Percentiles rank a stretch among this genome's conserved stretches.
These are phyloP conservation scores for Clarias macrocephalus DNA, from an alignment of 2,113 vertebrate species.

Conservation along the genomic window DNA sequence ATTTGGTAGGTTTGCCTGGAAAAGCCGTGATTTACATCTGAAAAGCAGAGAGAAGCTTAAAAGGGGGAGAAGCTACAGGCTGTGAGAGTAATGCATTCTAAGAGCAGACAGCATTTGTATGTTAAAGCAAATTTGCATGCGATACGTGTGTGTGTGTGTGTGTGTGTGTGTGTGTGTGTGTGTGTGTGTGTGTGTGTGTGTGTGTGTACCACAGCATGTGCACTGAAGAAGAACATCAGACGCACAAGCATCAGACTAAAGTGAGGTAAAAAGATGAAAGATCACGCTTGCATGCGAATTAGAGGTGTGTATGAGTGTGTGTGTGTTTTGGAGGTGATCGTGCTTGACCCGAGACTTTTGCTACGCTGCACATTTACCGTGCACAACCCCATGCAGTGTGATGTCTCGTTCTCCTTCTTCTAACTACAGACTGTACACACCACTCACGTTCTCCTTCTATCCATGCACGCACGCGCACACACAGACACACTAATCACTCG, in stretches of 20 bases:
- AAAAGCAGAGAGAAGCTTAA: slow-evolving; percentile 6
- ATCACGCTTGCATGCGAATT: background rate
- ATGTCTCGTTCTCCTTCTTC: background rate
- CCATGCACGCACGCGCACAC: background rate
- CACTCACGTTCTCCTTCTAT: background rate
- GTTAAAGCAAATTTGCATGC: background rate
- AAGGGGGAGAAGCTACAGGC: background rate
- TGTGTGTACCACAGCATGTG: background rate
- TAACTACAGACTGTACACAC: background rate
- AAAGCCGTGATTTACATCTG: slow-evolving; percentile 5
- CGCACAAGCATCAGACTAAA: background rate
- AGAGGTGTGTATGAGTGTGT: background rate
- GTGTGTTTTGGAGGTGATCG: background rate
- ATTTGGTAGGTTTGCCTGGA: background rate
- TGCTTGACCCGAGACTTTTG: background rate
- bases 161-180: background rate
- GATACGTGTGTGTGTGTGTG: background rate
- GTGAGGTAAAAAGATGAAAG: slow-evolving; percentile 6
- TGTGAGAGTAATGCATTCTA: background rate
- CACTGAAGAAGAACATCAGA: background rate
- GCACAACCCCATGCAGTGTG: background rate
- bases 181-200: background rate
- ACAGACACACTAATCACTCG: background rate
- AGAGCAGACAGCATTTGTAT: background rate
- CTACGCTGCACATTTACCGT: background rate